These are phyloP conservation scores for Mystacides longicornis DNA, from an alignment of 2,888 invertebrate species.

Conservation along the genomic window DNA sequence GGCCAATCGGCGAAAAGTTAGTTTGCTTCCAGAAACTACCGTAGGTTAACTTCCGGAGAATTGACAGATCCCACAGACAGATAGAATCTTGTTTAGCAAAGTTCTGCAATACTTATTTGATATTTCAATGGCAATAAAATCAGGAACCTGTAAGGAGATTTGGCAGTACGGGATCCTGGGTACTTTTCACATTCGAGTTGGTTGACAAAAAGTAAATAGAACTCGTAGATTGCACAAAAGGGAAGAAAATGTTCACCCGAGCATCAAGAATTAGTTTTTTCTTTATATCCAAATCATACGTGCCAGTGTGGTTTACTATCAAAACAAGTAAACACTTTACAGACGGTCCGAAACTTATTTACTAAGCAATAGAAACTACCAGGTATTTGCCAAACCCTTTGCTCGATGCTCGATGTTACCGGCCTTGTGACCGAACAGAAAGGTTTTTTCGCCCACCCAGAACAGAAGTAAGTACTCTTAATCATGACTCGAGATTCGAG, in stretches of 20 bases:
- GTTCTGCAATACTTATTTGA: not conserved
- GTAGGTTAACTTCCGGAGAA: not conserved
- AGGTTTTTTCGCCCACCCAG: slow-evolving; percentile 9
- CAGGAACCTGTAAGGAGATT: not conserved
- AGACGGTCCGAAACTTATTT: not conserved
- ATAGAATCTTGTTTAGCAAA: not conserved
- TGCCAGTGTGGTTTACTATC: not conserved
- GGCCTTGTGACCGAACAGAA: slow-evolving; percentile 7
- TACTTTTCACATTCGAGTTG: not conserved
- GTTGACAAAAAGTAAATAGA: not conserved
- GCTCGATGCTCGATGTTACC: too few species aligned
- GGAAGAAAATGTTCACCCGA: not conserved
- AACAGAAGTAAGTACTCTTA: slow-evolving; percentile 7
- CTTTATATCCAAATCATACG: not conserved
- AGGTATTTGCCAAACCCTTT: not conserved
- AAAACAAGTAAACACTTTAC: not conserved
- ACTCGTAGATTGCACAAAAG: not conserved
- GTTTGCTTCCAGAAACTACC: not conserved
- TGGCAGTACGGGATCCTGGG: not conserved
- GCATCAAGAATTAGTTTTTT: not conserved
- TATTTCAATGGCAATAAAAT: not conserved
- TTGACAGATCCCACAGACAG: not conserved
- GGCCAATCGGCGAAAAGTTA: not conserved
- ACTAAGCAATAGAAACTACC: not conserved
- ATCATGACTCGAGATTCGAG: slow-evolving; percentile 5